These are phyloP conservation scores for Hypsibius dujardini DNA, from an alignment of 1,140 invertebrate species.

Conservation along the genomic window DNA sequence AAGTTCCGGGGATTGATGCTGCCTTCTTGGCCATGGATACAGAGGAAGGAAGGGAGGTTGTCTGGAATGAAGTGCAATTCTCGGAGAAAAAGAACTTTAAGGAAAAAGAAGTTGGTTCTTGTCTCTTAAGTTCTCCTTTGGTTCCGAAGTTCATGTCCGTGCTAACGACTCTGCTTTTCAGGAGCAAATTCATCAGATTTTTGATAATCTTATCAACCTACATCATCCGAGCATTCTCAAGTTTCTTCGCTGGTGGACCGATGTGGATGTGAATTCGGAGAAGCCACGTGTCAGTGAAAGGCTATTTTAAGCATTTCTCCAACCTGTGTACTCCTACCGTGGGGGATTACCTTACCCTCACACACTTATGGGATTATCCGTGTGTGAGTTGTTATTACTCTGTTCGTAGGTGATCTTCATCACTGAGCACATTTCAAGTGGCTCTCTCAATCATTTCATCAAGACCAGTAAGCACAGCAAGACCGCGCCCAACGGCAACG, in stretches of 20 bases:
- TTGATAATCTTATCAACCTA: constrained; percentile 87
- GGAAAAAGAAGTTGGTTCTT: constrained; percentile 48
- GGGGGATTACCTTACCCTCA: no score
- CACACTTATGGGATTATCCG: no score
- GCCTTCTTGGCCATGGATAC: constrained; percentile 99
- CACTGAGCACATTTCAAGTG: constrained; percentile 98
- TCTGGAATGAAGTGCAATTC: constrained; percentile 99
- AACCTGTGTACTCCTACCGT: no score
- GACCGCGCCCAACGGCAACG: constrained; percentile 32
- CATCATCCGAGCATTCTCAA: constrained; percentile 98
- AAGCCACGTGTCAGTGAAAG: constrained; percentile 59
- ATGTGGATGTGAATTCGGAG: constrained; percentile 61
- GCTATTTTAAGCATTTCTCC: neutral
- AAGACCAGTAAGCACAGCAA: constrained; percentile 82
- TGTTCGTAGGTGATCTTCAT: constrained; percentile 82
- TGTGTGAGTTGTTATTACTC: constrained; percentile 19
- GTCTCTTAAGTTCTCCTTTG: neutral
- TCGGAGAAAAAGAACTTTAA: constrained; percentile 84
- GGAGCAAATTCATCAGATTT: constrained; percentile 88
- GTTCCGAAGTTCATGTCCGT: no score
- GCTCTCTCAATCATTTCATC: constrained; percentile 94
- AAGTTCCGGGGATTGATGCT: constrained; percentile 95
- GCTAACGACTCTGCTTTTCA: constrained; percentile 32
- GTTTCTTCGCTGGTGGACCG: constrained; percentile 98
- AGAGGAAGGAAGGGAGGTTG: constrained; percentile 94